Evolutionary conservation across 2,888 invertebrate genomes (phyloP), one percentile per base, ranked within the genome.

Genomic region (Ligdia adustata): DNA sequence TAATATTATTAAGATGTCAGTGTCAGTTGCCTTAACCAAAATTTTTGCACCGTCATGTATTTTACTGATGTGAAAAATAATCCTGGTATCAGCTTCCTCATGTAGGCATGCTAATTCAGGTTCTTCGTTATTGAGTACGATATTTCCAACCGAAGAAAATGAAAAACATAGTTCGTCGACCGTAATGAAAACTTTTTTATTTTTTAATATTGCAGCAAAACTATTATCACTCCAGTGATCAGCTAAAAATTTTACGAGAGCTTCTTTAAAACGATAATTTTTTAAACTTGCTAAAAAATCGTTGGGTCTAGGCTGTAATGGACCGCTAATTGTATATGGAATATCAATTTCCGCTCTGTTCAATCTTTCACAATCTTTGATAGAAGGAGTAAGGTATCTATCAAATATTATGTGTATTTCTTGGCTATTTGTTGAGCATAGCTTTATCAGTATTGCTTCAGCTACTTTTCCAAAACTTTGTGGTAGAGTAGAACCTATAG

Each of bases 21-120:
- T 60, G 52, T 63, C 61, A 50, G 59, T 55, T 32, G 55, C 46
- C 52, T 57, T 61, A 32, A 61, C 48, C 46, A 61, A 51, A 57
- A 61, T 12, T 9, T 29, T 56, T 44, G 57, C 57, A 7, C 52
- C 48, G 51, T 55, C 55, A 49, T 14, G 32, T 37, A 35, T 53
- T 61, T 58, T 60, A 44, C 6, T 41, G 42, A 50, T 46, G 34
- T 62, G 60, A 52, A 62, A 62, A 52, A 61, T 50, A 41, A 60
- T 64, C 47, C 57, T 45, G n/a, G 60, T 57, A 49, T 57, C 55
- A 20, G 53, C 57, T 27, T 60, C 60, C 55, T 55, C 54, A 9
- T 43, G 39, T 28, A 46, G 16, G 44, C 57, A 62, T 51, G 33
- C 42, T 40, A 52, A 61, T 46, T 57, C 18, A 38, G 18, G 26